Conservation (phyloP, 2,113 vertebrate genomes). For the Kryptolebias marmoratus region DNA sequence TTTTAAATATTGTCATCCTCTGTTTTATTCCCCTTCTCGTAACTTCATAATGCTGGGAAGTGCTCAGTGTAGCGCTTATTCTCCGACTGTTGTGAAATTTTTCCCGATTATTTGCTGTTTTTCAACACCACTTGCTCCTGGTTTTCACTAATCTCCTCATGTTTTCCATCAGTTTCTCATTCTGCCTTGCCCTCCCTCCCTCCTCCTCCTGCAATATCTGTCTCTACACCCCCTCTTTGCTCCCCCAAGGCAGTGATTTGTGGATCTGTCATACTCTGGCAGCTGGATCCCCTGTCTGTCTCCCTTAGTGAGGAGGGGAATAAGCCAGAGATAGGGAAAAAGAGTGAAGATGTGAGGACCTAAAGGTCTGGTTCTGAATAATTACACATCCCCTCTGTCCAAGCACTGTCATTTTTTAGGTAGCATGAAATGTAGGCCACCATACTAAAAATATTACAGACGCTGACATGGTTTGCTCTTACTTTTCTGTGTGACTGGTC, state of each 20-base stretch:
- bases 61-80: background rate
- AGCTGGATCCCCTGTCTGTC: conserved; percentile 59
- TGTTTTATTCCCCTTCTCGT: conserved; percentile 4
- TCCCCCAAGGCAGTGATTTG: conserved; percentile 68
- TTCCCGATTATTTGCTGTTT: background rate
- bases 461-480: conserved; percentile 30
- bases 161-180: conserved; percentile 5
- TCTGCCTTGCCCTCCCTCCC: background rate
- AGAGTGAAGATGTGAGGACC: conserved; percentile 33
- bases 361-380: conserved; percentile 58
- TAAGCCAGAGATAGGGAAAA: conserved; percentile 29
- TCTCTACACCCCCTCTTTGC: conserved; percentile 16
- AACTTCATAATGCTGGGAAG: conserved; percentile 9
- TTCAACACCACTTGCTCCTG: background rate
- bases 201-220: conserved; percentile 4
- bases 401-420: conserved; percentile 60
- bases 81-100: background rate
- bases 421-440: conserved; percentile 64
- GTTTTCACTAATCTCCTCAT: conserved; percentile 28
- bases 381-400: conserved; percentile 60
- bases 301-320: conserved; percentile 40
- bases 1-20: conserved; percentile 2
- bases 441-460: conserved; percentile 57
- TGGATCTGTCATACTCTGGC: conserved; percentile 64
- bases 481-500: conserved; percentile 53